These are phyloP conservation scores for Platorchestia sp. DNA, from an alignment of 1,140 invertebrate genomes.

Conservation along the genomic window DNA sequence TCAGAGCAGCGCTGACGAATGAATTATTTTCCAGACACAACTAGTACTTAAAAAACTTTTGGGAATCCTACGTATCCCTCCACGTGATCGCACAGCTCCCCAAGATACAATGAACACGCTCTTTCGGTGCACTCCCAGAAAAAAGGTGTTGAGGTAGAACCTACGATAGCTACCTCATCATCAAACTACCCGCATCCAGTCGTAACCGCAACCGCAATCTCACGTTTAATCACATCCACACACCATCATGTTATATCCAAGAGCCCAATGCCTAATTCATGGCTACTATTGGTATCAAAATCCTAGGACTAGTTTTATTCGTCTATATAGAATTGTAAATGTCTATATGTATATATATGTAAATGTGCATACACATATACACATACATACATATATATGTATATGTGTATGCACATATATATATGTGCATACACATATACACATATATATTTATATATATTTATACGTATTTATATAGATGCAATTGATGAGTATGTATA, in stretches of 20 bases:
- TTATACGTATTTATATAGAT: conserved; percentile 21
- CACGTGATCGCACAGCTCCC: neutral
- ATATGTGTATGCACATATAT: no score
- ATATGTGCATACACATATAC: neutral
- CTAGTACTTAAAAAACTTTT: neutral
- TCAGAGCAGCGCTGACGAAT: neutral
- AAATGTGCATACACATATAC: no score
- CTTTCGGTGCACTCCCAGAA: neutral
- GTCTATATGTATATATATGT: neutral
- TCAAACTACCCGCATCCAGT: neutral
- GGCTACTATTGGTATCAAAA: conserved; percentile 41
- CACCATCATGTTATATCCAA: neutral
- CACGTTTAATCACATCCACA: neutral
- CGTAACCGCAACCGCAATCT: neutral
- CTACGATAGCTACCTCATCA: no score
- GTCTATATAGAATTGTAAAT: conserved; percentile 2
- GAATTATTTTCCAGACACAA: neutral
- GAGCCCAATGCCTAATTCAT: neutral
- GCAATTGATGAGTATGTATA: conserved; percentile 45
- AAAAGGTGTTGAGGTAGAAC: no score
- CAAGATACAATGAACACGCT: no score
- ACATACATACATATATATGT: no score
- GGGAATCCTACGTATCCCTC: neutral
- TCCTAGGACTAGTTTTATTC: conserved; percentile 20
- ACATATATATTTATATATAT: conserved; percentile 24